These are phyloP conservation scores for Drosophila repleta DNA, from an alignment of 1,140 invertebrate species.

Conservation along the genomic window DNA sequence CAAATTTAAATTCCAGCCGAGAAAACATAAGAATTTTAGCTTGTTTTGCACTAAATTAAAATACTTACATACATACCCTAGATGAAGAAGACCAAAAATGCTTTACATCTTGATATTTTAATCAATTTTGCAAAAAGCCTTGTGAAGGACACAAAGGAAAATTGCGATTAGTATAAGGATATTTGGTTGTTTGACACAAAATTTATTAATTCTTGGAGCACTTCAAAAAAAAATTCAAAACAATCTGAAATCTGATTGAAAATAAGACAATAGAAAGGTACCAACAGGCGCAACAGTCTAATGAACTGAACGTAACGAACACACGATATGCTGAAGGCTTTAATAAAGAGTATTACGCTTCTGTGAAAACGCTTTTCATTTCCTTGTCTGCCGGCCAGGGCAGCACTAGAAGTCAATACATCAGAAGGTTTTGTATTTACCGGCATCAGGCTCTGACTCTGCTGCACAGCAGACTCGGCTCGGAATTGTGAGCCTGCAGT, in stretches of 20 bases:
- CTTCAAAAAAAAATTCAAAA: no score
- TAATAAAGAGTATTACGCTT: background rate
- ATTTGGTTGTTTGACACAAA: no score
- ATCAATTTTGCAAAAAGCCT: no score
- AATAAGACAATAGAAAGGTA: no score
- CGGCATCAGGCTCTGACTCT: slow-evolving; percentile 18
- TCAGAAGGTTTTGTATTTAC: background rate
- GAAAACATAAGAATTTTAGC: background rate
- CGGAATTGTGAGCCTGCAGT: slow-evolving; percentile 23
- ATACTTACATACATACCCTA: background rate
- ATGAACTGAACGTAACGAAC: no score
- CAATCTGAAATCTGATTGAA: no score
- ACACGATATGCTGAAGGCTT: background rate
- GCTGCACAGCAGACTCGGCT: slow-evolving; percentile 7
- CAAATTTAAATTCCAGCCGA: background rate
- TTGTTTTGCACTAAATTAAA: background rate
- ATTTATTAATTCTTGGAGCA: no score
- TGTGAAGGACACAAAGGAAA: no score
- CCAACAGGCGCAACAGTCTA: background rate
- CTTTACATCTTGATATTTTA: background rate
- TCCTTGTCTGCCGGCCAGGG: slow-evolving; percentile 25
- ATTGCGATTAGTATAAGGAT: no score
- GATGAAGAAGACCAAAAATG: background rate
- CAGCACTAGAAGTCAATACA: slow-evolving; percentile 36
- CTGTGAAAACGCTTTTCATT: slow-evolving; percentile 35